A percentile compares a stretch with the other conserved stretches of the same genome.
Evolutionary conservation across 2,888 invertebrate species (phyloP).

Genomic region (Lysandra bellargus): DNA sequence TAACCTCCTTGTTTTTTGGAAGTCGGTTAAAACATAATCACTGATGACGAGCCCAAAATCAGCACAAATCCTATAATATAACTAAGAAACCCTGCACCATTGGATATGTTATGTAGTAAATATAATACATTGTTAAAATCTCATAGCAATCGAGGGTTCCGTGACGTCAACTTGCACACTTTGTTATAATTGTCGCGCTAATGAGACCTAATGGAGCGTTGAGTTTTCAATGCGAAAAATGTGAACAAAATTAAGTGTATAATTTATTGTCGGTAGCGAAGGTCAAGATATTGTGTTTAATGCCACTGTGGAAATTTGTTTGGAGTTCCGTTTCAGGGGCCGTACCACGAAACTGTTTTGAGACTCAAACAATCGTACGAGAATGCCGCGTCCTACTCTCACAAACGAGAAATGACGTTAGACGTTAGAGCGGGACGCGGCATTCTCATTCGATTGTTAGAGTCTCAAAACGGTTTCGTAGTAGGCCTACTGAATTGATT

Average conservation of each 20-base stretch:
- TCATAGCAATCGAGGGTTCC: neutral
- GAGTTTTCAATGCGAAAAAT: conserved; percentile 24
- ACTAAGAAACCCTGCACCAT: neutral
- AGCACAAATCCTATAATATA: neutral
- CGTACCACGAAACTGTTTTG: too few species aligned
- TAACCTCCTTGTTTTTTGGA: too few species aligned
- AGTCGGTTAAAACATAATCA: too few species aligned
- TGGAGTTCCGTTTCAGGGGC: neutral
- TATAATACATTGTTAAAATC: neutral
- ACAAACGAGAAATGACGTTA: too few species aligned
- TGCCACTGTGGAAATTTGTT: neutral
- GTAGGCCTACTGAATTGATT: neutral
- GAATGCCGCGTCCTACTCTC: too few species aligned
- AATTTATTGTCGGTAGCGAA: conserved; percentile 16
- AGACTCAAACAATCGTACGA: too few species aligned
- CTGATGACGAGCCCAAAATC: too few species aligned
- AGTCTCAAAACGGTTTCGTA: too few species aligned
- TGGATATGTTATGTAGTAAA: neutral
- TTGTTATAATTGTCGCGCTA: conserved; percentile 17
- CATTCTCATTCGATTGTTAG: too few species aligned
- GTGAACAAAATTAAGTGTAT: conserved; percentile 18
- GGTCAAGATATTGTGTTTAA: conserved; percentile 15
- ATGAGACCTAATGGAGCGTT: conserved; percentile 11
- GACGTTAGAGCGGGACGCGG: too few species aligned
- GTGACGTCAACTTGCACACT: neutral